Evolutionary conservation across 2,888 invertebrate genomes (phyloP).

Genomic region (Cephus nigrinus): DNA sequence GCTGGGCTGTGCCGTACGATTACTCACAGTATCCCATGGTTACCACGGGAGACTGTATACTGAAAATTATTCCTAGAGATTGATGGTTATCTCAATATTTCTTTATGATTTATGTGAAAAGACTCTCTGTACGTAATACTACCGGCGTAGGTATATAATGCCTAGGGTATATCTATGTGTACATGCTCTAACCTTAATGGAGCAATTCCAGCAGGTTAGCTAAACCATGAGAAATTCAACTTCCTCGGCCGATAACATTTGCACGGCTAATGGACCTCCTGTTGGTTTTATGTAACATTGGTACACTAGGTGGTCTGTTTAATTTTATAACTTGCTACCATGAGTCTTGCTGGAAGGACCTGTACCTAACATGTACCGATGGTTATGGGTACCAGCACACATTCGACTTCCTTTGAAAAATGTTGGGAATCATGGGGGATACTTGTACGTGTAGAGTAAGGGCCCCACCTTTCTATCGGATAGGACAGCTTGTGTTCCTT

Average conservation of each 20-base stretch:
- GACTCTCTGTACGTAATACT: not conserved
- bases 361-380: not conserved
- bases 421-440: not conserved
- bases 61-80: no score
- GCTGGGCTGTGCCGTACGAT: no score
- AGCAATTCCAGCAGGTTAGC: not conserved
- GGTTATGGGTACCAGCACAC: not conserved
- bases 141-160: not conserved
- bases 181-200: not conserved
- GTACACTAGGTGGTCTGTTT: not conserved
- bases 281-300: not conserved
- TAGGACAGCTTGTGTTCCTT: constrained; percentile 10
- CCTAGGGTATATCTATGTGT: not conserved
- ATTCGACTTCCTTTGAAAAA: constrained; percentile 2
- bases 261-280: not conserved
- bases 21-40: no score
- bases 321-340: not conserved
- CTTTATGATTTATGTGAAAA: not conserved
- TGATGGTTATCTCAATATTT: not conserved
- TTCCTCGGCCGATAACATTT: not conserved
- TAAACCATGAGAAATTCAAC: not conserved
- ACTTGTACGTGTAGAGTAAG: not conserved
- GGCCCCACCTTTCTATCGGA: constrained; percentile 10
- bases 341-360: not conserved
- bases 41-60: no score